These are phyloP conservation scores for Astur gentilis DNA, from an alignment of 2,113 vertebrate species.

Conservation along the genomic window DNA sequence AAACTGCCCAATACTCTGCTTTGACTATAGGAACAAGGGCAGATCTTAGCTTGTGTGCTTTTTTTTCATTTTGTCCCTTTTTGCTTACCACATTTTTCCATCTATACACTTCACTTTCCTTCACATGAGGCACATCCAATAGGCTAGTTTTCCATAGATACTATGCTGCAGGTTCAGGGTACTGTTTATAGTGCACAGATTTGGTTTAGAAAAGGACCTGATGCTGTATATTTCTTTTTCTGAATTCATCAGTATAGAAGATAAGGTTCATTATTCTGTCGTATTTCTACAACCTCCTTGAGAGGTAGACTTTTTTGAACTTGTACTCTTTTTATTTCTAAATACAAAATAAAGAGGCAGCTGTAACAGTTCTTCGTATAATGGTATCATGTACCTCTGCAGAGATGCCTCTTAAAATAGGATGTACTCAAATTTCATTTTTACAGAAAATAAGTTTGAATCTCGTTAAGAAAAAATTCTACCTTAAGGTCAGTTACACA, in stretches of 20 bases:
- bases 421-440: background rate
- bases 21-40: background rate
- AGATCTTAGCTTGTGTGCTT: background rate
- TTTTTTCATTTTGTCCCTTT: background rate
- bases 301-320: background rate
- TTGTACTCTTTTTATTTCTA: background rate
- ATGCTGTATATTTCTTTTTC: background rate
- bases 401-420: background rate
- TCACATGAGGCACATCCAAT: fast-evolving
- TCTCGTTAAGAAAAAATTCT: background rate
- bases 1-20: background rate
- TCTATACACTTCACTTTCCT: background rate
- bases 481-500: background rate
- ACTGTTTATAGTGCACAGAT: background rate
- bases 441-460: background rate
- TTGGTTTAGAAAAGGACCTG: background rate
- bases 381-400: background rate
- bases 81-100: background rate
- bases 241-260: background rate
- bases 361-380: background rate
- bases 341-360: background rate
- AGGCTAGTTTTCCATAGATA: background rate
- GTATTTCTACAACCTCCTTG: background rate
- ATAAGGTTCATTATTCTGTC: background rate
- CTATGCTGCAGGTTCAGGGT: background rate